Conservation (phyloP, 1,140 invertebrate genomes). For the Antheraea mylitta region DNA sequence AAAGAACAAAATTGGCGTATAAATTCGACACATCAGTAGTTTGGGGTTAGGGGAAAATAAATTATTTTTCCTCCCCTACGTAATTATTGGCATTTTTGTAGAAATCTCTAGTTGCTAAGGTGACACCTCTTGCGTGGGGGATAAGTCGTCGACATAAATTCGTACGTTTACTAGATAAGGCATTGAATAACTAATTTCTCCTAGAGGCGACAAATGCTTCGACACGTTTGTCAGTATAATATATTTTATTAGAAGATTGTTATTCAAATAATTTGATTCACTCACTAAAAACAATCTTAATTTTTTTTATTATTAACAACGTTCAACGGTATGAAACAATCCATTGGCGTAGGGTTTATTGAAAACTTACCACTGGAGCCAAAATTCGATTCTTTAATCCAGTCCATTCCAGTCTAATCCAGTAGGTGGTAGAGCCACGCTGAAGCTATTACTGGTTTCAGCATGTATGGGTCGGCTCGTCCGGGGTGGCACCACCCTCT, state of each 20-base stretch:
- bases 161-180: conserved; percentile 20
- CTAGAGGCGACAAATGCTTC: not conserved
- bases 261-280: no score
- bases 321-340: no score
- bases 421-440: no score
- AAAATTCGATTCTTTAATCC: no score
- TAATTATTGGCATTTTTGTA: conserved; percentile 62
- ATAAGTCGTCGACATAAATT: conserved; percentile 2
- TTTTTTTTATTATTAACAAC: no score
- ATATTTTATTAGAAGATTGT: not conserved
- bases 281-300: no score
- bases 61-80: conserved; percentile 51
- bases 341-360: no score
- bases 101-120: conserved; percentile 55
- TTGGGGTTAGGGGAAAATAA: conserved; percentile 35
- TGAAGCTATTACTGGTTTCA: no score
- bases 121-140: conserved; percentile 41
- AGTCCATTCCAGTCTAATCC: no score
- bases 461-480: no score
- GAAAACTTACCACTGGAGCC: no score
- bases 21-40: not conserved
- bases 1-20: not conserved
- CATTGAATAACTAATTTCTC: not conserved
- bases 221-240: not conserved
- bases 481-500: no score